Percentiles rank a stretch among this genome's conserved stretches.
phyloP scores from a whole-genome alignment of 2,113 vertebrate species.

The Elanoides forficatus region DNA sequence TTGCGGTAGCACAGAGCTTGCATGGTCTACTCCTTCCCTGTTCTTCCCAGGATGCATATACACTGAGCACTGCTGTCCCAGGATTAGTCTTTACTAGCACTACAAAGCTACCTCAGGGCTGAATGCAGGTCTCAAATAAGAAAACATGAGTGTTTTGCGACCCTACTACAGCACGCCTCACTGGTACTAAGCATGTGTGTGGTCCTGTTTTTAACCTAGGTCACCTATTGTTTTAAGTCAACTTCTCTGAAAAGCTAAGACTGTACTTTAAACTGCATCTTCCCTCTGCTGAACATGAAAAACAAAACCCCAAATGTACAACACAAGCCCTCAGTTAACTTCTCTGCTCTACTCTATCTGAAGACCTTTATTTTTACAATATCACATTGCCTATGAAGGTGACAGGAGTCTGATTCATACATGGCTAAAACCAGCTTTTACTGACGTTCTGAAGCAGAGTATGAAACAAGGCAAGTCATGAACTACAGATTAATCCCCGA shows the following conservation, averaged over 20 bases:
- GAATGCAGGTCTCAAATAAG: background rate
- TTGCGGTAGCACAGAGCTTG: background rate
- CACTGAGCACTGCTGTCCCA: background rate
- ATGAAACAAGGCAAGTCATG: background rate
- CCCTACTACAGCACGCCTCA: background rate
- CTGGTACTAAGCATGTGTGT: background rate
- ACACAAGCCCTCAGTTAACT: background rate
- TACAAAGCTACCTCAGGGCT: background rate
- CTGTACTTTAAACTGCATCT: background rate
- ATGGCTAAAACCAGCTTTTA: background rate
- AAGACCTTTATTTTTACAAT: background rate
- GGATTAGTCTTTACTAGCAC: background rate
- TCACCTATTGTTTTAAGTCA: background rate
- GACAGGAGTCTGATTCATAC: background rate
- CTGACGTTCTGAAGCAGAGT: background rate
- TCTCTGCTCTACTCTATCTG: background rate
- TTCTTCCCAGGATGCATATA: background rate
- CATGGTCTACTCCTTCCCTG: rapidly evolving
- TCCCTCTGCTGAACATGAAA: background rate
- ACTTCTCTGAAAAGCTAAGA: background rate
- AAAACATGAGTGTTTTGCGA: background rate
- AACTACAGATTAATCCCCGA: background rate
- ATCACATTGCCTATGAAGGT: background rate
- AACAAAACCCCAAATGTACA: background rate
- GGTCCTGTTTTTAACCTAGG: background rate